These are phyloP conservation scores for Trichosurus vulpecula DNA, from an alignment of 2,797 vertebrate species.

Conservation along the genomic window DNA sequence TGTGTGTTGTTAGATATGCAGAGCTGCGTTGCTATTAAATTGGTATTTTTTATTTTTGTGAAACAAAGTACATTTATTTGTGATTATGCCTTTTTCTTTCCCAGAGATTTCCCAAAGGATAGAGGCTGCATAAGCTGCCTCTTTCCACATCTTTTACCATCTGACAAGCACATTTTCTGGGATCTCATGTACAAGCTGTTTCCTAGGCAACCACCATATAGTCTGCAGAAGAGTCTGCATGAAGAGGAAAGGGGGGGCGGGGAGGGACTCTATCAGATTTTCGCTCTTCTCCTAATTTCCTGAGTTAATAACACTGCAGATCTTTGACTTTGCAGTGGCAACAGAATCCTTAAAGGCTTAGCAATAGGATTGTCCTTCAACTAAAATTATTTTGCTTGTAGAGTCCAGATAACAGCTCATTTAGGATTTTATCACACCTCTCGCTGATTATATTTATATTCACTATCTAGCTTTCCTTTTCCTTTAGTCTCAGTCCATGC, in stretches of 20 bases:
- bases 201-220: slow-evolving; percentile 76
- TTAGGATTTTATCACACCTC: slow-evolving; percentile 1
- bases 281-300: slow-evolving; percentile 40
- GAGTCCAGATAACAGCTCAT: slow-evolving; percentile 14
- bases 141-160: slow-evolving; percentile 46
- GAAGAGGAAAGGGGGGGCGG: slow-evolving; percentile 19
- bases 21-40: neutral
- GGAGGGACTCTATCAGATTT: neutral
- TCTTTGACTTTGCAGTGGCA: slow-evolving; percentile 41
- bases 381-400: neutral
- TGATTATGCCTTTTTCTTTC: neutral
- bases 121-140: neutral
- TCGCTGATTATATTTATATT: slow-evolving; percentile 48
- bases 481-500: slow-evolving; percentile 14
- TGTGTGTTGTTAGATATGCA: neutral
- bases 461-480: neutral
- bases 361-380: slow-evolving; percentile 40
- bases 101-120: neutral
- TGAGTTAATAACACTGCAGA: neutral
- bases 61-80: neutral
- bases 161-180: slow-evolving; percentile 59
- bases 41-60: neutral
- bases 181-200: slow-evolving; percentile 62
- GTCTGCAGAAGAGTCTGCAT: slow-evolving; percentile 51
- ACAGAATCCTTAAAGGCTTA: slow-evolving; percentile 48